Base-by-base conservation (phyloP, 2,113 vertebrate genomes). In the Mungos mungo region DNA sequence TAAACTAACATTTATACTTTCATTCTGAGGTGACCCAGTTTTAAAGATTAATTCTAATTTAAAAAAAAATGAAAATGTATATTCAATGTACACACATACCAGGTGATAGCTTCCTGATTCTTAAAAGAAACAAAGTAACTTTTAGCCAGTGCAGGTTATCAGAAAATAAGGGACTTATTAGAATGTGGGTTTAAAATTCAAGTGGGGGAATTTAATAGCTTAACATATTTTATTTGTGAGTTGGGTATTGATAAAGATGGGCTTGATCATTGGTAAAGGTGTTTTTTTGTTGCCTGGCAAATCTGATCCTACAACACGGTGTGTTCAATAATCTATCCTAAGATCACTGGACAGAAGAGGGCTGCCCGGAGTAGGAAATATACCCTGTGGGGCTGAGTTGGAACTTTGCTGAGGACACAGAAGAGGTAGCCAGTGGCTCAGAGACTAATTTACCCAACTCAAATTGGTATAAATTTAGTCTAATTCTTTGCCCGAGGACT, bases 91-190 rank as follows among this genome's bases (percentile, higher is more conserved):
- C 33, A 25, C 35, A 89, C 19, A 27, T 74, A 60, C 57, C n/a
- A 47, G 15, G 0, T 93, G 35, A 15, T 79, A 12, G 11, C 31
- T 93, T 89, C 38, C 31, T 47, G 52, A 77, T 84, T 83, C 85
- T 86, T 95, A 90, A 93, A 85, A 80, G 45, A 85, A 96, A 69
- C 29, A 19, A 57, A 71, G 13, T 82, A 88, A 57, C 35, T 96
- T 96, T 93, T 77, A 45, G 38, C 13, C 18, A 92, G 1, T 84
- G 60, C 13, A 3, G 5, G 45, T 85, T 50, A 74, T n/a, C 8
- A 52, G 84, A 7, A 96, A 86, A 57, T 79, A 88, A 88, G 19
- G 31, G 14, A 21, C 35, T 80, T 63, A 91, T 31, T 76, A 68
- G 69, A 89, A 66, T n/a, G 18, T 68, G 65, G 5, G 12, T 88